A percentile compares a stretch with the other conserved stretches of the same genome.
phyloP scores from a whole-genome alignment of 2,888 invertebrate species.

The Lamproptera curius region DNA sequence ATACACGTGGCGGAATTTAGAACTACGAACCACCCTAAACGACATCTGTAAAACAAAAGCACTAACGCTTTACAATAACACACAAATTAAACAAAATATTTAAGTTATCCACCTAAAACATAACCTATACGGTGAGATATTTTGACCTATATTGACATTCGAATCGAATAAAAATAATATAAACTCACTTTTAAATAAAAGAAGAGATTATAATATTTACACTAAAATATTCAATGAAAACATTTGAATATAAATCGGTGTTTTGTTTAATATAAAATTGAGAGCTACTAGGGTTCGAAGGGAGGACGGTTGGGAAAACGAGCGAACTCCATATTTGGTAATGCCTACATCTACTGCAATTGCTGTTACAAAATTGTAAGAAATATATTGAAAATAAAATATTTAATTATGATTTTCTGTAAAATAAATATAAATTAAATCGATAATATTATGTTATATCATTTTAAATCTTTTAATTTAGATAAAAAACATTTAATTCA shows the following conservation, averaged over 20 bases:
- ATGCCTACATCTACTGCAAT: conserved; percentile 75
- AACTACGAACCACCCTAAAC: conserved; percentile 97
- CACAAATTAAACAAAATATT: conserved; percentile 48
- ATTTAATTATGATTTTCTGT: too few species aligned
- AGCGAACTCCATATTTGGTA: conserved; percentile 84
- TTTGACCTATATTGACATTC: conserved; percentile 75
- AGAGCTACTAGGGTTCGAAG: conserved; percentile 76
- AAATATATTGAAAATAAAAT: conserved; percentile 7
- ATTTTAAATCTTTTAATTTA: conserved; percentile 7
- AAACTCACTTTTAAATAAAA: conserved; percentile 66
- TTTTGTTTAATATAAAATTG: conserved; percentile 67
- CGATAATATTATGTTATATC: conserved; percentile 20
- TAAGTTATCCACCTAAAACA: conserved; percentile 61
- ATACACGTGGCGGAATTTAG: conserved; percentile 98
- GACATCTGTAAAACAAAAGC: conserved; percentile 85
- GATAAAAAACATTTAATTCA: conserved; percentile 3
- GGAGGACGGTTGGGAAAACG: conserved; percentile 80
- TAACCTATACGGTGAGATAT: conserved; percentile 63
- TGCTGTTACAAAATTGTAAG: conserved; percentile 29
- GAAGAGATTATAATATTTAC: conserved; percentile 58
- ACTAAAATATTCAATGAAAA: conserved; percentile 67
- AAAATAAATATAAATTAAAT: too few species aligned
- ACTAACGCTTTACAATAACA: conserved; percentile 54
- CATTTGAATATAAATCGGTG: conserved; percentile 67
- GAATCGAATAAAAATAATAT: conserved; percentile 34